A percentile compares a stretch with the other conserved stretches of the same genome.
Conservation (phyloP, 2,888 invertebrate genomes). For the Dryobota labecula region DNA sequence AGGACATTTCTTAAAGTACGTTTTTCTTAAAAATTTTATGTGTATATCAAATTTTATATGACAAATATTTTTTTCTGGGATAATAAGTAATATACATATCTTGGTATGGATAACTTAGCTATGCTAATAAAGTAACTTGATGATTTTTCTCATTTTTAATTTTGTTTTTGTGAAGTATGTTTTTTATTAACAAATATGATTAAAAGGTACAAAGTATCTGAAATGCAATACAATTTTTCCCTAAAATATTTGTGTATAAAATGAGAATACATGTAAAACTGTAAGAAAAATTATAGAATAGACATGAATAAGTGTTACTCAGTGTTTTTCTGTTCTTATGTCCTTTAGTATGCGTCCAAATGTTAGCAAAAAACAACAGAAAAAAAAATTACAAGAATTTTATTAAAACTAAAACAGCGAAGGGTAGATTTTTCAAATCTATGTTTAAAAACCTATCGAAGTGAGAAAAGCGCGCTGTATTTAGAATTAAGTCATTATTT, state of each 20-base stretch:
- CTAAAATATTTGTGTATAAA: constrained; percentile 65
- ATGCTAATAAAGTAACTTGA: constrained; percentile 38
- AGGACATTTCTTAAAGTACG: constrained; percentile 80
- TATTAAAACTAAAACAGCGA: not conserved
- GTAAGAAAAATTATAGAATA: constrained; percentile 77
- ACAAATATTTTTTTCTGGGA: constrained; percentile 55
- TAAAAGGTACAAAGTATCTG: constrained; percentile 54
- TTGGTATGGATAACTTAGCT: constrained; percentile 43
- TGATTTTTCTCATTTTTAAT: not conserved
- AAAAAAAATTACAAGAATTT: not conserved
- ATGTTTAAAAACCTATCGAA: constrained; percentile 24
- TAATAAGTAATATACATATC: constrained; percentile 50
- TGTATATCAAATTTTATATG: constrained; percentile 61
- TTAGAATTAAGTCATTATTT: constrained; percentile 49
- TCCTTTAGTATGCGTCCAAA: constrained; percentile 72
- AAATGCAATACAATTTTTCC: constrained; percentile 38
- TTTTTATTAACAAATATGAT: constrained; percentile 12
- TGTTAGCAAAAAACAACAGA: constrained; percentile 36
- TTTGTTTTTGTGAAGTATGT: constrained; percentile 4
- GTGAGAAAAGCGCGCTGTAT: constrained; percentile 49
- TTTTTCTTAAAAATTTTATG: constrained; percentile 78
- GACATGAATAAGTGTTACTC: constrained; percentile 73
- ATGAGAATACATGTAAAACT: constrained; percentile 74
- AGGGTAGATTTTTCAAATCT: constrained; percentile 26
- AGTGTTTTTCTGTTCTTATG: constrained; percentile 73